phyloP scores from a whole-genome alignment of 1,140 invertebrate genomes.

The Steinernema feltiae region DNA sequence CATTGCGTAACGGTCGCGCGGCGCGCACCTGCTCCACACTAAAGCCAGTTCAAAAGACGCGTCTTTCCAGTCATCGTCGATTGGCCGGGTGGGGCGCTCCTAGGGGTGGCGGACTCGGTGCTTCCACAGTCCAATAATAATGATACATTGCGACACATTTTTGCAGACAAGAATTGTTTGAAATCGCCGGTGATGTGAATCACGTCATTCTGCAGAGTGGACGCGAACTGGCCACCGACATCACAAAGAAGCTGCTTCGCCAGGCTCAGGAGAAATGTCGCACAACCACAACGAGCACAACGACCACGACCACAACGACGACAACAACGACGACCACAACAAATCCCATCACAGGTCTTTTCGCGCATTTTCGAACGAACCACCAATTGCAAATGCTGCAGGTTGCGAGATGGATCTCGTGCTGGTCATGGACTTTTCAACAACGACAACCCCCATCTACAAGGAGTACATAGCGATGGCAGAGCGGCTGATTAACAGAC shows the following conservation, averaged over 20 bases:
- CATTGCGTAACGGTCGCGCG: conserved; percentile 15
- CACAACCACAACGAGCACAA: conserved; percentile 51
- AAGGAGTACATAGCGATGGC: conserved; percentile 43
- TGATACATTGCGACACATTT: conserved; percentile 18
- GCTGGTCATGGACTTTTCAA: conserved; percentile 54
- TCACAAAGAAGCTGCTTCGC: conserved; percentile 50
- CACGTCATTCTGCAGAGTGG: conserved; percentile 54
- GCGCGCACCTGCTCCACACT: background rate
- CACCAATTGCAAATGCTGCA: background rate
- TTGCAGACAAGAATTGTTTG: conserved; percentile 51
- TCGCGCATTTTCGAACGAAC: conserved; percentile 26
- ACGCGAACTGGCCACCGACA: conserved; percentile 50
- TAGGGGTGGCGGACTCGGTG: background rate
- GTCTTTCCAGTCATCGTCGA: no score
- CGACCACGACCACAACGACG: conserved; percentile 52
- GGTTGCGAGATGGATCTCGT: conserved; percentile 51
- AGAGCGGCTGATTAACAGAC: conserved; percentile 35
- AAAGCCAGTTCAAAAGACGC: background rate
- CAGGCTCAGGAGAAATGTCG: conserved; percentile 53
- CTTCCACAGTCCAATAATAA: conserved; percentile 1
- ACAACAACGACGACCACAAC: conserved; percentile 43
- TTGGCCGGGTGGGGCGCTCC: background rate
- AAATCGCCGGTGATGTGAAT: conserved; percentile 53
- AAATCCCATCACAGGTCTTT: conserved; percentile 41
- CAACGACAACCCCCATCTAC: conserved; percentile 51